phyloP scores from a whole-genome alignment of 2,797 vertebrate genomes.

The Morelia viridis region DNA sequence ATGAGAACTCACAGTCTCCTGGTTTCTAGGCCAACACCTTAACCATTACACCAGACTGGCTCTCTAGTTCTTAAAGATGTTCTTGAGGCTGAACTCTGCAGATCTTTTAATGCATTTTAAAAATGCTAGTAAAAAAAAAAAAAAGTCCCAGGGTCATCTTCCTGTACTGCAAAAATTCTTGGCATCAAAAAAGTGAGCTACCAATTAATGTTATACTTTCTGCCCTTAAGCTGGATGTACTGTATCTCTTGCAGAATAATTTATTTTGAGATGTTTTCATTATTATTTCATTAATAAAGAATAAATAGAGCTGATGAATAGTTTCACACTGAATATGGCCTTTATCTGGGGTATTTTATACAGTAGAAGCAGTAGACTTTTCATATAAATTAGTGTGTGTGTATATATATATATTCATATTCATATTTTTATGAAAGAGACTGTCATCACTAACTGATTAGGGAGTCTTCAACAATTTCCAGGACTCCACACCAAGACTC shows the following conservation, averaged over 20 bases:
- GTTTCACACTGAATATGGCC: neutral
- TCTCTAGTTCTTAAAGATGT: neutral
- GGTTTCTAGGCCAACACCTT: too few species aligned
- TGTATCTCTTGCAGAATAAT: neutral
- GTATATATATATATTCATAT: neutral
- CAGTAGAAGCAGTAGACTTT: constrained; percentile 12
- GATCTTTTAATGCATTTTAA: neutral
- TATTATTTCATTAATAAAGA: constrained; percentile 5
- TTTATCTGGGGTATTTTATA: constrained; percentile 28
- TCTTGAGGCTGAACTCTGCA: fast-evolving
- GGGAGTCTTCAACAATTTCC: constrained; percentile 44
- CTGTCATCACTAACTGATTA: constrained; percentile 55
- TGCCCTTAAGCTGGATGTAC: neutral
- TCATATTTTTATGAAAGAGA: constrained; percentile 39
- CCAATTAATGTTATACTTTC: constrained; percentile 22
- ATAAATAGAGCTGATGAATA: neutral
- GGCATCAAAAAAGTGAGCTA: neutral
- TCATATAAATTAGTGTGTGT: constrained; percentile 40
- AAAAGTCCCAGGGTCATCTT: neutral
- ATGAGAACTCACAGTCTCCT: too few species aligned
- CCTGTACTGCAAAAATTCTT: neutral
- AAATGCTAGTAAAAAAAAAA: too few species aligned
- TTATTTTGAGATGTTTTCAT: neutral
- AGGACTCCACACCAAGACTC: constrained; percentile 34
- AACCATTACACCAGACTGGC: too few species aligned